A percentile compares a stretch with the other conserved stretches of the same genome.
These are phyloP conservation scores for Litoditis marina DNA, from an alignment of 2,888 invertebrate genomes.

Conservation along the genomic window DNA sequence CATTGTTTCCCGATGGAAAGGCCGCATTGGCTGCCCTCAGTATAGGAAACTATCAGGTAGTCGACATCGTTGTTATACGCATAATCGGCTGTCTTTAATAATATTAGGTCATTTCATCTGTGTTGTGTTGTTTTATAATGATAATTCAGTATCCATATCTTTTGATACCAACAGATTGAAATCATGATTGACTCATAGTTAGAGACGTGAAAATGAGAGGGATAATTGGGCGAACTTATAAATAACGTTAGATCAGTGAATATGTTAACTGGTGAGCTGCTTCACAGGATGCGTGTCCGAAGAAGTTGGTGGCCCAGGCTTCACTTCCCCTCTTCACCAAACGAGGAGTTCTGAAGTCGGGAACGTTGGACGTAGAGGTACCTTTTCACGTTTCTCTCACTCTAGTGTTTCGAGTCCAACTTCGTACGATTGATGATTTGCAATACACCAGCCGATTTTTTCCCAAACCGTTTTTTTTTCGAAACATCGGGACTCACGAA, in stretches of 20 bases:
- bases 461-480: conserved; percentile 5
- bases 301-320: conserved; percentile 79
- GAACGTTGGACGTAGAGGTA: conserved; percentile 81
- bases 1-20: too few species aligned
- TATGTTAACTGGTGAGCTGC: too few species aligned
- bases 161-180: too few species aligned
- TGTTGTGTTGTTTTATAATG: background rate
- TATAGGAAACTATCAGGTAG: background rate
- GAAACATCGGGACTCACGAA: conserved; percentile 23
- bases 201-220: too few species aligned
- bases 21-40: too few species aligned
- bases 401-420: background rate
- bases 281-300: conserved; percentile 11
- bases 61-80: background rate
- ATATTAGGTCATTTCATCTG: background rate
- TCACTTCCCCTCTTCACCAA: conserved; percentile 90
- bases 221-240: too few species aligned
- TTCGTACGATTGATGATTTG: too few species aligned
- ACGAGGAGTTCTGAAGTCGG: conserved; percentile 79
- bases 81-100: too few species aligned
- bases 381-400: conserved; percentile 73
- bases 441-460: conserved; percentile 2
- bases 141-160: background rate
- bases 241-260: too few species aligned
- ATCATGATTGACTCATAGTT: too few species aligned